Evolutionary conservation across 2,113 vertebrate genomes (phyloP), one percentile per base, ranked within the genome.

Genomic region (Pelmatolapia mariae): DNA sequence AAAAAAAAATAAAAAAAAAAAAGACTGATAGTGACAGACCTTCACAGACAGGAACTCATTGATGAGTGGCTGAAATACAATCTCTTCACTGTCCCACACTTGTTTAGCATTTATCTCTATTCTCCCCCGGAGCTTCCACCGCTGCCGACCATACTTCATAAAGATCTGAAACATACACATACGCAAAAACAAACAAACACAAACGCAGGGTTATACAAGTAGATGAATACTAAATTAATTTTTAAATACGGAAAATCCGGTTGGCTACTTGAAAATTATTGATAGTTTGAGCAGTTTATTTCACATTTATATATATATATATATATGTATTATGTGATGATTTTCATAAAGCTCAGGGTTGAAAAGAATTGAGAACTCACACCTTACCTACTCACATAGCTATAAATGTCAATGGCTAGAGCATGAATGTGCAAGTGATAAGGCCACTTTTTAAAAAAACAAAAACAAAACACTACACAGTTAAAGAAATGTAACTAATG

Each of bases 1-100:
- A 29, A 16, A 8, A 24, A 26, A 50, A 11, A 8, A 8, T 2
- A 29, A 50, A 12, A 1, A 2, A 45, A 43, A 45, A 24, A 56
- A 26, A 15, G 22, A 24, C 13, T n/a, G n/a, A n/a, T n/a, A 63
- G 38, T 15, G 9, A 88, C 93, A 86, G 90, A 99, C 98, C 98
- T 99, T 99, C 91, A 99, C 98, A 38, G 97, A 98, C 53, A 99
- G 97, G 94, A 98, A 99, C 87, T 99, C 98, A 0, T 97, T 98
- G 93, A 99, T 93, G 5, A 99, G 98, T 1, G 98, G 98, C 89
- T 98, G 92, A 91, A 99, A 98, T 82, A 98, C 95, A 92, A 98
- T 98, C 38, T 99, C 98, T 84, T 99, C 98, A 5, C 97, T 98
- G 96, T 99, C 98, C 98, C 98, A 99, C 95, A 98, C 97, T 93